Base-by-base conservation (phyloP, 1,140 invertebrate genomes). In the Ostrea denselamellosa region DNA sequence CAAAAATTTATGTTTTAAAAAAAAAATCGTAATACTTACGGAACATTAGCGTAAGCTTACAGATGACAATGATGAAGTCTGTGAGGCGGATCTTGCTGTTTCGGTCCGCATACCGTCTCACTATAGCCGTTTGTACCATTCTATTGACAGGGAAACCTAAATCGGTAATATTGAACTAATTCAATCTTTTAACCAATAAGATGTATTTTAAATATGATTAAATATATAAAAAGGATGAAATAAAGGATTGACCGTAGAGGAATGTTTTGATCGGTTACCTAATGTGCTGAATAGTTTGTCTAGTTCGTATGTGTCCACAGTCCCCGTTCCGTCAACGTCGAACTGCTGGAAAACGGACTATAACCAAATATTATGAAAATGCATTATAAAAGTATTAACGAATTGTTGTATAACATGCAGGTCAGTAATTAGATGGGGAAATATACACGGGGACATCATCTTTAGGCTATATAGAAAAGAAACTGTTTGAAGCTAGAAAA, bases 11-110 rank as follows among this genome's bases (percentile, higher is more conserved):
- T n/a, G n/a, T n/a, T n/a, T n/a, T n/a, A n/a, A n/a, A n/a, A 51
- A 83, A 17, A 51, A 19, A n/a, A 22, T n/a, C 19, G 51, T 54
- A 14, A 25, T 65, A 92, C 90, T 91, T 89, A 93, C 93, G 84
- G 86, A 87, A 93, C 88, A 93, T 91, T 10, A 90, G 34, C 54
- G 90, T 91, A 17, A 93, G 68, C 86, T 92, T 92, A 83, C 90
- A 90, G 12, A 92, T 89, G 71, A 92, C 88, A n/a, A 92, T 89
- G 28, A 93, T 84, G 85, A 93, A 93, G 82, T 93, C 92, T 51
- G 88, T 52, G 51, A 93, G 54, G 19, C 81, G 85, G 51, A 93
- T 91, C 22, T 81, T 88, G 71, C 87, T 91, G 83, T 92, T 86
- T 71, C 91, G 86, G n/a, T 90, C 92, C 44, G 92, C 93, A 86